Base-by-base conservation (phyloP, 2,888 invertebrate genomes). In the Abrostola triplasia region DNA sequence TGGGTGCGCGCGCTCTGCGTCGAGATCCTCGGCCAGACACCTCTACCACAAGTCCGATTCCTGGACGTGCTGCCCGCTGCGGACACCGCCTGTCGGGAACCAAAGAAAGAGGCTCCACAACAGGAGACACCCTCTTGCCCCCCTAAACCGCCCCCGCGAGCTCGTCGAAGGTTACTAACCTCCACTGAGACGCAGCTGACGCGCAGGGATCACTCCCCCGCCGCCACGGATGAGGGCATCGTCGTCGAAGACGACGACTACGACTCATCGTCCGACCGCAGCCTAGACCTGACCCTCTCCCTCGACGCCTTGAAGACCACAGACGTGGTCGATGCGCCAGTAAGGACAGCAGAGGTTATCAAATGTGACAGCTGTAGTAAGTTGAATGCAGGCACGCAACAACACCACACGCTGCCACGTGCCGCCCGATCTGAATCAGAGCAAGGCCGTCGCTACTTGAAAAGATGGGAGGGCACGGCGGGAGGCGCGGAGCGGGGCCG, bases 1-100 rank as follows among this genome's bases (percentile, higher is more conserved):
- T 97, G 97, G 97, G 96, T 97, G 82, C 96, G 96, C 82, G 96
- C 96, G 60, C 95, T 97, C 69, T 97, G 97, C 58, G 96, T 97
- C 71, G 97, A 97, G 87, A 95, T 97, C 72, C 96, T 97, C 74
- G 95, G 97, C 4, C 97, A 97, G 87, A 97, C 97, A 38, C 97
- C 97, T 24, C 90, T 97, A 72, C 96, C 96, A 54, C 96, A 96
- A 72, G 95, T 97, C 64, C 96, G 97, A 84, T 97, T 97, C 85
- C 89, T 97, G 82, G 97, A 97, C 86, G 97, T 97, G 73, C 85
- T 96, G 62, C 95, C 96, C 70, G 95, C 96, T 54, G 95, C 96
- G 58, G 95, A 95, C 52, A 92, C 93, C 49, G 88, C 92, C 57
- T 88, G 89, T 41, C 89, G 86, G 73, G 86, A 88, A 87, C 88